Evolutionary conservation across 2,888 invertebrate genomes (phyloP).

Genomic region (Hyles lineata): DNA sequence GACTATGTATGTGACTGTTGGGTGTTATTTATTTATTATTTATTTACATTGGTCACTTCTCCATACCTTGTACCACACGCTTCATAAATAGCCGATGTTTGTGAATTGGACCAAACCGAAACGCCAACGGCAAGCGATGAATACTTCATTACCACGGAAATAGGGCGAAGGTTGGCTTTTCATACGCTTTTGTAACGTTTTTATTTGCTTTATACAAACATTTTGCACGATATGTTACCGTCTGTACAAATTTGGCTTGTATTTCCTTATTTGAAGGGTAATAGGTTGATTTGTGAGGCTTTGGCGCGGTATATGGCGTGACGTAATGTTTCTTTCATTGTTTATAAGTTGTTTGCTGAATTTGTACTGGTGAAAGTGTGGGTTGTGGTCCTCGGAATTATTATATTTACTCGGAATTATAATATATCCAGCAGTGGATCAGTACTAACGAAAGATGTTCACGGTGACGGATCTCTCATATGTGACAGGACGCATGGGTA

Average conservation of each 20-base stretch:
- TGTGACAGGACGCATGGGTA: too few relatives aligned
- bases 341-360: too few relatives aligned
- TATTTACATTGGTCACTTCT: too few relatives aligned
- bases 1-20: too few relatives aligned
- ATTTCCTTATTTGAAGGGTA: constrained; percentile 21
- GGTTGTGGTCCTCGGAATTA: too few relatives aligned
- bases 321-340: too few relatives aligned
- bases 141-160: constrained; percentile 76
- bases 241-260: constrained; percentile 28
- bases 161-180: constrained; percentile 67
- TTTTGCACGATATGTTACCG: constrained; percentile 35
- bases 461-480: too few relatives aligned
- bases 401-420: too few relatives aligned
- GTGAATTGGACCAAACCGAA: constrained; percentile 36
- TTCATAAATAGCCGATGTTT: constrained; percentile 16
- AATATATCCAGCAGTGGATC: too few relatives aligned
- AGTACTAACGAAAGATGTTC: too few relatives aligned
- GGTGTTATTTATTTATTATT: too few relatives aligned
- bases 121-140: constrained; percentile 62
- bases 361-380: too few relatives aligned
- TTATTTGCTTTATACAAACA: constrained; percentile 56
- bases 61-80: neutral
- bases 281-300: neutral
- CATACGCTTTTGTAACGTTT: constrained; percentile 59
- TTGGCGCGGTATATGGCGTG: neutral